Base-by-base conservation (phyloP, 2,113 vertebrate genomes). In the Mesembrinibis cayennensis region DNA sequence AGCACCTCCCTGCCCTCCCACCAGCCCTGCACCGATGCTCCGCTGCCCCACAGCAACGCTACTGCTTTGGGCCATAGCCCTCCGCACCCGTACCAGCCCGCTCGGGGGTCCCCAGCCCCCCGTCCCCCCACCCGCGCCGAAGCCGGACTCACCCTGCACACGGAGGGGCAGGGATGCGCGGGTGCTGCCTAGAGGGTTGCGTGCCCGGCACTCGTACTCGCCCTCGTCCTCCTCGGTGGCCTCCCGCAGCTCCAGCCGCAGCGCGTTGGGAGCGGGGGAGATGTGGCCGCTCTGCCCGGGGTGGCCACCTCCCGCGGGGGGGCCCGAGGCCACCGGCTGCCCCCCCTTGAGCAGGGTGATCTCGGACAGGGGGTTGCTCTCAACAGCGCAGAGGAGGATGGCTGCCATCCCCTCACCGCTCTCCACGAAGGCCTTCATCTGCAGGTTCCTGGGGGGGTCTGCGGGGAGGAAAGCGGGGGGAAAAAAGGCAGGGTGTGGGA, bases 391-490 rank as follows among this genome's bases (percentile, higher is more conserved):
- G 34, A 97, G 78, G 7, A 98, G 56, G 84, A 98, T 92, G 70
- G 86, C 96, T 3, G 97, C 66, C 1, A 32, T 74, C 1, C 98
- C 97, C 5, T 86, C 80, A 2, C 12, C 42, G 10, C 92, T 96
- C 69, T 98, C 98, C 45, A 66, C 5, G 29, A 98, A 98, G 47
- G 95, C 95, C 69, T 97, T 97, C 65, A 98, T 53, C 70, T 8
- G 56, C 63, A 96, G 87, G 63, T 87, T 95, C 30, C 97, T 82
- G 74, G 98, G 98, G 1, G 98, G 94, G 7, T 98, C 98, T 98
- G 82, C 0, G 10, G 9, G 44, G 6, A 9, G 61, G 49, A n/a
- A 73, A 62, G 38, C n/a, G 36, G 23, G 19, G 16, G 27, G 16
- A 36, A 42, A 12, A 22, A 55, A 40, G 42, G 13, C 0, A 6